Evolutionary conservation across 2,888 invertebrate genomes (phyloP), one percentile per base, ranked within the genome.

Genomic region (Macaria notata): DNA sequence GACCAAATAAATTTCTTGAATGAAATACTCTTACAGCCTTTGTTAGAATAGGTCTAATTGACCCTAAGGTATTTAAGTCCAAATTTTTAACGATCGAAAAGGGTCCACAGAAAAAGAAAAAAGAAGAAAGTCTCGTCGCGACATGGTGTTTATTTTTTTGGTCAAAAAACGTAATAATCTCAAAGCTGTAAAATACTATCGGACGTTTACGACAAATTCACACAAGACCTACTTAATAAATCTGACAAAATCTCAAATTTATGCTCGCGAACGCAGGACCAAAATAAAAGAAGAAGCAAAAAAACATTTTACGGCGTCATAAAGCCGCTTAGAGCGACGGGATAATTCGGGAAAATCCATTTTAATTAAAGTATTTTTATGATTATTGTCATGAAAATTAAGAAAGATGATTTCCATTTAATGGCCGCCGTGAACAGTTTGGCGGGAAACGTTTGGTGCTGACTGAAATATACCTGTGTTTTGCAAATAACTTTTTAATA

Each of bases 141-240:
- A 80, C 81, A 76, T 68, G 75, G 71, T 76, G 76, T 79, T 78
- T 76, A 72, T 74, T 78, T 79, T 81, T 76, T 70, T 70, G 69
- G 69, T 68, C 73, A 72, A 81, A 76, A 78, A 78, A 76, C 77
- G 75, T 79, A 79, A 85, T 81, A 85, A 85, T 84, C 80, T 77
- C 74, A 76, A 63, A 75, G 81, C 81, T 71, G 78, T 88, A 88
- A 87, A 89, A 83, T 84, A 84, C 78, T 76, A 83, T 85, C 72
- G 75, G 87, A 88, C 87, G 45, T 88, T 89, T 87, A 89, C 84
- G 88, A 87, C 84, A 82, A 87, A 86, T 89, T 83, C 85, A 87
- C 86, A 86, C 86, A 83, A 81, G 83, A 79, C 79, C 79, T 84
- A 86, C 84, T 84, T 83, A 84, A 86, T 85, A 87, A 87, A 88